Evolutionary conservation across 2,888 invertebrate species (phyloP).

Genomic region (Panzeria rudis): DNA sequence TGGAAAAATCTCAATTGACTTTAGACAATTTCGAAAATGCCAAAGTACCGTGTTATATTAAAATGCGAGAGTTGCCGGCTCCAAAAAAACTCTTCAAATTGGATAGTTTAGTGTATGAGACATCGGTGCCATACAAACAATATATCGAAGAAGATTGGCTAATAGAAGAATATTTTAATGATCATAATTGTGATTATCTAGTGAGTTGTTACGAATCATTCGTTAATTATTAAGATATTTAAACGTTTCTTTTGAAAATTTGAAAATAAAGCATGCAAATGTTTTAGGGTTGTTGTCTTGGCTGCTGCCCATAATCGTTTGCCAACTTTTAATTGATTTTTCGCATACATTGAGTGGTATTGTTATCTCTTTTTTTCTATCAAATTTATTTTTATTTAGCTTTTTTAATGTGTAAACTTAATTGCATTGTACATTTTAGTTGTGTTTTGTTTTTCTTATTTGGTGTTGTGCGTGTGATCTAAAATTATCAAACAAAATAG

Average conservation of each 20-base stretch:
- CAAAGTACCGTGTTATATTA: constrained; percentile 78
- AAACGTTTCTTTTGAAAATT: not conserved
- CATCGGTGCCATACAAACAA: constrained; percentile 75
- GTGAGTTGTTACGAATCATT: constrained; percentile 77
- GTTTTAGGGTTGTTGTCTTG: constrained; percentile 40
- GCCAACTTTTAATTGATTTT: constrained; percentile 14
- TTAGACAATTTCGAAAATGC: constrained; percentile 78
- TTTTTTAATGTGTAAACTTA: constrained; percentile 27
- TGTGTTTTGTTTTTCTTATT: constrained; percentile 36
- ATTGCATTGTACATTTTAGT: constrained; percentile 59
- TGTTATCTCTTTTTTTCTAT: not conserved
- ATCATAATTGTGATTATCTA: constrained; percentile 81
- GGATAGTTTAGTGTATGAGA: constrained; percentile 76
- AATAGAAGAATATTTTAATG: constrained; percentile 80
- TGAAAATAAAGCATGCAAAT: constrained; percentile 6
- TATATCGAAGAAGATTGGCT: constrained; percentile 80
- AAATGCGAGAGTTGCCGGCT: constrained; percentile 78
- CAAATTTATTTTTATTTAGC: not conserved
- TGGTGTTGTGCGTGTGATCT: constrained; percentile 15
- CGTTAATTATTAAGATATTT: not conserved
- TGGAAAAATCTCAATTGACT: constrained; percentile 78
- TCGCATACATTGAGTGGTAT: not conserved
- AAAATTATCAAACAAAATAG: constrained; percentile 76
- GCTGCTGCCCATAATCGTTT: constrained; percentile 13
- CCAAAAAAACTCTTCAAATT: constrained; percentile 75